These are phyloP conservation scores for Epizoanthus scotinus DNA, from an alignment of 92 coral and sea anemone species.

Conservation along the genomic window DNA sequence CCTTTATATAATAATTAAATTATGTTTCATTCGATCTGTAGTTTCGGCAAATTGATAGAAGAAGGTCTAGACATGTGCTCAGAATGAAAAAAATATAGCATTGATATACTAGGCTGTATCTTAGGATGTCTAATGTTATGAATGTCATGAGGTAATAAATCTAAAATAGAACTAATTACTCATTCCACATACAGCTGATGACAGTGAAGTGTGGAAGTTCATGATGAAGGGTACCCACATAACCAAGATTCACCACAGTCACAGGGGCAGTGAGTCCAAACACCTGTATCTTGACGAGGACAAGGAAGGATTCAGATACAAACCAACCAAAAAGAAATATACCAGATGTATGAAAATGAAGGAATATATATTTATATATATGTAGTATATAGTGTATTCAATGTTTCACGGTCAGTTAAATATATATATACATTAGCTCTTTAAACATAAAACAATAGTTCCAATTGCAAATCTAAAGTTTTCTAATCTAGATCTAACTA, in stretches of 20 bases:
- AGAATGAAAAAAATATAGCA: no score
- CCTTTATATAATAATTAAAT: no score
- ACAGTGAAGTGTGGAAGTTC: not conserved
- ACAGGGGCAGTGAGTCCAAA: slow-evolving; percentile 34
- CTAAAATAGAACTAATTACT: not conserved
- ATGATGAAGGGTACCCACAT: slow-evolving; percentile 51
- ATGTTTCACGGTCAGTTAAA: no score
- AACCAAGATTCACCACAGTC: slow-evolving; percentile 34
- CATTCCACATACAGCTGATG: not conserved
- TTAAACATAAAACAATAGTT: no score
- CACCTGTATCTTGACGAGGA: slow-evolving; percentile 70
- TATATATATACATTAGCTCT: no score
- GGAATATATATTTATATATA: not conserved
- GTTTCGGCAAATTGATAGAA: no score
- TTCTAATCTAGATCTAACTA: no score
- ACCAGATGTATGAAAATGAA: slow-evolving; percentile 62
- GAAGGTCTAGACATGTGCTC: no score
- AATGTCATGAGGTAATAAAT: not conserved
- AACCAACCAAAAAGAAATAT: slow-evolving; percentile 79
- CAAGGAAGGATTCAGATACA: slow-evolving; percentile 69
- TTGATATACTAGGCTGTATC: not conserved
- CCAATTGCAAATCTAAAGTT: no score
- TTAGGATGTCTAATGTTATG: no score
- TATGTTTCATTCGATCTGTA: no score
- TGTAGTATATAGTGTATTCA: no score